Evolutionary conservation across 2,888 invertebrate genomes (phyloP).

Genomic region (Macrosiphum euphorbiae): DNA sequence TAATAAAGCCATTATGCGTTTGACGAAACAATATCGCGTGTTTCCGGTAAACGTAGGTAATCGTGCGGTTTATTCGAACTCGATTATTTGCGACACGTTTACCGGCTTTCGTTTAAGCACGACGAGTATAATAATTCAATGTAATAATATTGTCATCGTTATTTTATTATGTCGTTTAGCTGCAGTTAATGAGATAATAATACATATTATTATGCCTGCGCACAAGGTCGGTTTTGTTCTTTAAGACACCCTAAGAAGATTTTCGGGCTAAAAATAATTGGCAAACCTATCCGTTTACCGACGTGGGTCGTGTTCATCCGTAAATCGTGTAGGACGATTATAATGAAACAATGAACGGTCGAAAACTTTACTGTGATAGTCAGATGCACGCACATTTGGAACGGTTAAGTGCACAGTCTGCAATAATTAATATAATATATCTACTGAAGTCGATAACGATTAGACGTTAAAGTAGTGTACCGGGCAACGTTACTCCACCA

Average conservation of each 20-base stretch:
- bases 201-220: not conserved
- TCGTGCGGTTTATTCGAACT: not conserved
- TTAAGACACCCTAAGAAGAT: not conserved
- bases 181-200: not conserved
- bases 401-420: not conserved
- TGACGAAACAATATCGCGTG: constrained; percentile 25
- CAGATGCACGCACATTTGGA: not conserved
- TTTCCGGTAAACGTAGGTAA: not conserved
- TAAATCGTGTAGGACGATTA: not conserved
- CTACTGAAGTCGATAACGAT: not conserved
- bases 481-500: too few species aligned
- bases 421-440: too few species aligned
- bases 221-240: not conserved
- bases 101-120: not conserved
- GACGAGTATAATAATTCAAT: not conserved
- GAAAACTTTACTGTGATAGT: not conserved
- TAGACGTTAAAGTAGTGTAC: not conserved
- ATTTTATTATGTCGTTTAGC: not conserved
- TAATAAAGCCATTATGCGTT: not conserved
- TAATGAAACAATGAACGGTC: not conserved
- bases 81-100: not conserved
- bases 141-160: not conserved
- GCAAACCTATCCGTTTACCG: not conserved
- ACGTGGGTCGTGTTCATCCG: too few species aligned
- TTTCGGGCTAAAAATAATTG: not conserved